phyloP scores from a whole-genome alignment of 2,888 invertebrate genomes.

The Spilarctia lutea region DNA sequence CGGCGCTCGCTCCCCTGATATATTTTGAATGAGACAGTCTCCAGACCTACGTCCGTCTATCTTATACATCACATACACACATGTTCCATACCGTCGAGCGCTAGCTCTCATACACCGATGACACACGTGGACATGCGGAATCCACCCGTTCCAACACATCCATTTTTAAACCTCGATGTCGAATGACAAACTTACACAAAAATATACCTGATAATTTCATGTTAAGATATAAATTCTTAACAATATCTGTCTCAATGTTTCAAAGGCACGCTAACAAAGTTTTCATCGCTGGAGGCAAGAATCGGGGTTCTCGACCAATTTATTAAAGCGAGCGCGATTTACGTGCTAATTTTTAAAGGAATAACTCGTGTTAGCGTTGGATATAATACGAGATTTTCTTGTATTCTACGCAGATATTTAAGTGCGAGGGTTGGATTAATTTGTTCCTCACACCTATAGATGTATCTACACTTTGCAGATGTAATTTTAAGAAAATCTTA shows the following conservation, averaged over 20 bases:
- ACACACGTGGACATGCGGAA: constrained; percentile 24
- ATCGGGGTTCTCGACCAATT: constrained; percentile 47
- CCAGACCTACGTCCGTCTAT: constrained; percentile 70
- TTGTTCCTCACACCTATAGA: constrained; percentile 38
- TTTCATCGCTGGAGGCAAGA: constrained; percentile 45
- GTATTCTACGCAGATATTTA: constrained; percentile 40
- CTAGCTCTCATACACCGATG: constrained; percentile 32
- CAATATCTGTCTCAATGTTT: constrained; percentile 51
- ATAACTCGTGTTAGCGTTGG: constrained; percentile 44
- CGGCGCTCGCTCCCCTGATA: constrained; percentile 69
- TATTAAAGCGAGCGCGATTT: constrained; percentile 47
- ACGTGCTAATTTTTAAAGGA: constrained; percentile 47
- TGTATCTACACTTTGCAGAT: constrained; percentile 31
- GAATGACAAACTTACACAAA: constrained; percentile 39
- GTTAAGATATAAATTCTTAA: constrained; percentile 44
- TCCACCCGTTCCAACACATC: constrained; percentile 32
- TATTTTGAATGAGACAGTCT: constrained; percentile 79
- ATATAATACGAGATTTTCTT: constrained; percentile 35
- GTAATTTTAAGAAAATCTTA: constrained; percentile 38
- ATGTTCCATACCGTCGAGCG: constrained; percentile 57
- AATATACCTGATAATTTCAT: constrained; percentile 39
- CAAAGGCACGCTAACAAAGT: constrained; percentile 48
- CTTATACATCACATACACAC: constrained; percentile 62
- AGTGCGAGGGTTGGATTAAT: constrained; percentile 44
- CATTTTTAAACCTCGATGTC: constrained; percentile 41